Evolutionary conservation across 2,888 invertebrate species (phyloP).

Genomic region (Busseola fusca): DNA sequence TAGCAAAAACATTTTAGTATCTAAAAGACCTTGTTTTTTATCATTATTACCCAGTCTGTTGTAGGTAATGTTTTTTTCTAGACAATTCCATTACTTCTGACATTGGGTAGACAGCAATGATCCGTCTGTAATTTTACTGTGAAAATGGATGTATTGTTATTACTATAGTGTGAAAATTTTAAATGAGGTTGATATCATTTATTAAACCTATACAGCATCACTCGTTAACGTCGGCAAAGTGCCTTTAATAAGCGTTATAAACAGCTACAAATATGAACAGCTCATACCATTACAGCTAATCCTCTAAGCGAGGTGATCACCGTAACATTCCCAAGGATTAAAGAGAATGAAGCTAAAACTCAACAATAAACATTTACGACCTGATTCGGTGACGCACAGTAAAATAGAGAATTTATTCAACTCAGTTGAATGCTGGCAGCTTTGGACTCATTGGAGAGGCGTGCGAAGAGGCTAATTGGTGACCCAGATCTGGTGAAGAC

Average conservation of each 20-base stretch:
- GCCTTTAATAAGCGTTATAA: constrained; percentile 6
- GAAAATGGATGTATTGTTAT: neutral
- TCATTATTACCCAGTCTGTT: too few species aligned
- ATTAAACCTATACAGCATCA: too few species aligned
- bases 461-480: too few species aligned
- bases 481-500: too few species aligned
- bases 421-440: too few species aligned
- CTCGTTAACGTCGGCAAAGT: neutral
- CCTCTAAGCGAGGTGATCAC: constrained; percentile 47
- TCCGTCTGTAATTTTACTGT: neutral
- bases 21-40: neutral
- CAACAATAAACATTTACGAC: constrained; percentile 28
- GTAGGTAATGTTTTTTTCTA: neutral
- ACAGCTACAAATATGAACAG: constrained; percentile 33
- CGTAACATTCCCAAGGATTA: constrained; percentile 40
- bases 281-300: constrained; percentile 26
- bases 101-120: neutral
- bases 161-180: neutral
- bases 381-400: constrained; percentile 12
- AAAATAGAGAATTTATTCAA: constrained; percentile 39
- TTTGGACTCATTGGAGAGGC: too few species aligned
- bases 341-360: constrained; percentile 24
- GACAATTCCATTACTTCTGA: constrained; percentile 9
- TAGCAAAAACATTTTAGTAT: neutral
- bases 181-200: neutral